These are phyloP conservation scores for Conistra vaccinii DNA, from an alignment of 2,888 invertebrate genomes.

Conservation along the genomic window DNA sequence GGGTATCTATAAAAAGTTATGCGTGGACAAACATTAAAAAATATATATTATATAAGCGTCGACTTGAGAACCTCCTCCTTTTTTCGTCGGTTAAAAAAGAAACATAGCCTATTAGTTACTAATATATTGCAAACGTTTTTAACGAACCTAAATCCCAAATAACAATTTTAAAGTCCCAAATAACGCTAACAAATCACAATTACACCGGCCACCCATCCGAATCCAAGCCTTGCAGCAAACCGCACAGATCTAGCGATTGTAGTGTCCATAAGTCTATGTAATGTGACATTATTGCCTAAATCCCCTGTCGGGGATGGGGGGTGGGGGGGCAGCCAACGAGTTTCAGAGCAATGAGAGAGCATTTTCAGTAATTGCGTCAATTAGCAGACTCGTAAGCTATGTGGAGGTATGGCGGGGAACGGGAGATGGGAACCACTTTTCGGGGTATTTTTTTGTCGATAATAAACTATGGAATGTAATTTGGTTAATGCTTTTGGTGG, in stretches of 20 bases:
- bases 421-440: conserved; percentile 21
- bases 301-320: conserved; percentile 14
- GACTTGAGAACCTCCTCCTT: no score
- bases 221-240: conserved; percentile 29
- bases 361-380: conserved; percentile 84
- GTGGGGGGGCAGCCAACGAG: conserved; percentile 27
- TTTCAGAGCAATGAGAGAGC: conserved; percentile 73
- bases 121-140: not conserved
- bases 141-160: not conserved
- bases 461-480: not conserved
- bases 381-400: conserved; percentile 68
- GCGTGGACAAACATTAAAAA: not conserved
- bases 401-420: conserved; percentile 50
- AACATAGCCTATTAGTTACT: no score
- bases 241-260: conserved; percentile 50
- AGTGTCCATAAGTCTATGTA: conserved; percentile 60
- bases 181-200: conserved; percentile 16
- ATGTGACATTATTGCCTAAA: conserved; percentile 60
- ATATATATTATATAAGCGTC: not conserved
- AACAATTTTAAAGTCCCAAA: not conserved
- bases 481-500: not conserved
- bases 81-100: not conserved
- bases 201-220: conserved; percentile 30
- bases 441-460: not conserved
- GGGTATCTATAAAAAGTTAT: not conserved